Evolutionary conservation across 2,113 vertebrate species (phyloP).

Genomic region (Colius striatus): DNA sequence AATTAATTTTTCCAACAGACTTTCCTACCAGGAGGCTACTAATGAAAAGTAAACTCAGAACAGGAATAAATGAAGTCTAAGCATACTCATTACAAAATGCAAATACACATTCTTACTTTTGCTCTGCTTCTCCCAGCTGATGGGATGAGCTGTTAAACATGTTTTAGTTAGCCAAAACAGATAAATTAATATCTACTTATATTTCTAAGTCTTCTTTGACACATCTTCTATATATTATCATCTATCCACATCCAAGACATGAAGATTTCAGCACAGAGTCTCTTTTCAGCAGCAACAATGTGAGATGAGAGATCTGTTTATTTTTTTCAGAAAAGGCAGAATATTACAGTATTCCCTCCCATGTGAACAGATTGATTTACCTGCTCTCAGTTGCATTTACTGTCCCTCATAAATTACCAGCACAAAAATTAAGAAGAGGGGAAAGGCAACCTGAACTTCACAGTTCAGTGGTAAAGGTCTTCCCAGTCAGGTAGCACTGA

Average conservation of each 20-base stretch:
- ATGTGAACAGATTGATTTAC: not conserved
- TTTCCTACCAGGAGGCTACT: not conserved
- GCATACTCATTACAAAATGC: not conserved
- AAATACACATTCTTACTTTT: not conserved
- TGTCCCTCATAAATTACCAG: not conserved
- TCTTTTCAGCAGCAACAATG: not conserved
- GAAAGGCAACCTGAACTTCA: not conserved
- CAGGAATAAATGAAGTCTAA: not conserved
- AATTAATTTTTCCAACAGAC: not conserved
- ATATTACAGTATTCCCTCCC: not conserved
- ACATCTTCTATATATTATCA: not conserved
- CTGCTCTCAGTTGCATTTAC: not conserved
- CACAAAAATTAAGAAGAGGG: not conserved
- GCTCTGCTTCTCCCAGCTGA: slow-evolving; percentile 5
- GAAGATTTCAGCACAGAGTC: not conserved
- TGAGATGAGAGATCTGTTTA: not conserved
- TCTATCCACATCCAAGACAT: not conserved
- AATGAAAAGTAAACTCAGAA: not conserved
- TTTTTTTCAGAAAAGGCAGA: not conserved
- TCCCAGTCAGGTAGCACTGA: not conserved
- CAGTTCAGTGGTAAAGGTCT: not conserved
- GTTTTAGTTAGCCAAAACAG: not conserved
- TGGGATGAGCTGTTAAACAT: not conserved
- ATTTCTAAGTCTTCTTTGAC: slow-evolving; percentile 16
- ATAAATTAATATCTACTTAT: not conserved